phyloP scores from a whole-genome alignment of 2,797 vertebrate species.

The Chiroxiphia lanceolata region DNA sequence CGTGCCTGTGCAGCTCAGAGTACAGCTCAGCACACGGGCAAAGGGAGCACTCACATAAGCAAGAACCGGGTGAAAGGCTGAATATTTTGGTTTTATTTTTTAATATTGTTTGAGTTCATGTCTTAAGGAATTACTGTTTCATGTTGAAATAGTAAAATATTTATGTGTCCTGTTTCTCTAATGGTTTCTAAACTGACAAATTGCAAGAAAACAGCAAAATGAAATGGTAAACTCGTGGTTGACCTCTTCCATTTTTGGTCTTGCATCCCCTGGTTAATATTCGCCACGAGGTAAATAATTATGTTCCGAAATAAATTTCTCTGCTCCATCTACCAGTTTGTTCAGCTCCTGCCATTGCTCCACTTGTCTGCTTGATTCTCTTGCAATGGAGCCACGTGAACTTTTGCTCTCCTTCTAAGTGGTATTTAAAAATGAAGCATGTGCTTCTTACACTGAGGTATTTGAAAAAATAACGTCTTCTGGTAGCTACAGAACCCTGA shows the following conservation, averaged over 20 bases:
- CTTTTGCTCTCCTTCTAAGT: conserved; percentile 51
- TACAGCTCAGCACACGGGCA: background rate
- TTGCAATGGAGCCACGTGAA: conserved; percentile 26
- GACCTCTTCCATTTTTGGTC: conserved; percentile 33
- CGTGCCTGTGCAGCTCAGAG: background rate
- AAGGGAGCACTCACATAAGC: background rate
- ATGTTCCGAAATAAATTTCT: conserved; percentile 10
- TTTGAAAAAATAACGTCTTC: conserved; percentile 11
- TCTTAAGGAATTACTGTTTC: conserved; percentile 45
- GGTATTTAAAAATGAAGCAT: conserved; percentile 53
- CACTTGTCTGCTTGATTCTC: background rate
- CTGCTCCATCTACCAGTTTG: background rate
- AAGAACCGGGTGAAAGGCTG: background rate
- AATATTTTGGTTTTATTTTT: background rate
- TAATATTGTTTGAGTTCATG: background rate
- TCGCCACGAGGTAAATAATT: background rate
- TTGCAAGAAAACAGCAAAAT: background rate
- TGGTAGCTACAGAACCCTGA: background rate
- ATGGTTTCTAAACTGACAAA: conserved; percentile 17
- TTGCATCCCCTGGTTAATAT: background rate
- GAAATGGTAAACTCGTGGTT: background rate
- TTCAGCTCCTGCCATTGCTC: background rate
- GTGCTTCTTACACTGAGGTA: background rate
- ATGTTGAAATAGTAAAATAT: conserved; percentile 51
- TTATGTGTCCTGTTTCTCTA: conserved; percentile 15